Conservation (phyloP, 2,888 invertebrate species). For the Drosophila quasianomalipes region DNA sequence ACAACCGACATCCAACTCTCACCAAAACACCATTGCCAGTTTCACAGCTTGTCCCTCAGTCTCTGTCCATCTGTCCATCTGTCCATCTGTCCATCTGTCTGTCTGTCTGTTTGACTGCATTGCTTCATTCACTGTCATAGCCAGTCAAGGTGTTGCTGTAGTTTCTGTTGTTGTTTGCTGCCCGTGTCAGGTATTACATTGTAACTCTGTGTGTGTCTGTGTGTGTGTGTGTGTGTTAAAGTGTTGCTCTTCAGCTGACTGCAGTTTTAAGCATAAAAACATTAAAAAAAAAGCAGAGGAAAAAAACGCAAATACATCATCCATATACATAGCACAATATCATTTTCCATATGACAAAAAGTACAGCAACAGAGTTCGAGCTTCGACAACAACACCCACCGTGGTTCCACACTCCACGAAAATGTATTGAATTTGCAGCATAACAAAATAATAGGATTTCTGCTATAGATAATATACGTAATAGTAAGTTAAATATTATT, state of each 20-base stretch:
- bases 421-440: background rate
- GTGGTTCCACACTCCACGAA: slow-evolving; percentile 24
- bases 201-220: slow-evolving; percentile 37
- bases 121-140: slow-evolving; percentile 60
- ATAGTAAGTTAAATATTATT: background rate
- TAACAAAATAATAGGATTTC: background rate
- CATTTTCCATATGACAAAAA: slow-evolving; percentile 77
- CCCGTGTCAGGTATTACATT: slow-evolving; percentile 50
- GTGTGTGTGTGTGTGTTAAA: slow-evolving; percentile 32
- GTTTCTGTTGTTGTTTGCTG: slow-evolving; percentile 24
- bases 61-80: slow-evolving; percentile 15
- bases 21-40: slow-evolving; percentile 45
- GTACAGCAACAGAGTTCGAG: slow-evolving; percentile 57
- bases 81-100: slow-evolving; percentile 18
- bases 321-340: slow-evolving; percentile 75
- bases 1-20: slow-evolving; percentile 58
- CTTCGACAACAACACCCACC: slow-evolving; percentile 19
- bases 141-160: slow-evolving; percentile 31
- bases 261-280: slow-evolving; percentile 75
- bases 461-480: rapidly evolving
- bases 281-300: slow-evolving; percentile 51
- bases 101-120: slow-evolving; percentile 33
- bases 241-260: slow-evolving; percentile 59
- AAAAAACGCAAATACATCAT: slow-evolving; percentile 78
- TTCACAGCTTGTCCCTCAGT: slow-evolving; percentile 28